These are phyloP conservation scores for Caiman crocodilus DNA, from an alignment of 2,797 vertebrate species.

Conservation along the genomic window DNA sequence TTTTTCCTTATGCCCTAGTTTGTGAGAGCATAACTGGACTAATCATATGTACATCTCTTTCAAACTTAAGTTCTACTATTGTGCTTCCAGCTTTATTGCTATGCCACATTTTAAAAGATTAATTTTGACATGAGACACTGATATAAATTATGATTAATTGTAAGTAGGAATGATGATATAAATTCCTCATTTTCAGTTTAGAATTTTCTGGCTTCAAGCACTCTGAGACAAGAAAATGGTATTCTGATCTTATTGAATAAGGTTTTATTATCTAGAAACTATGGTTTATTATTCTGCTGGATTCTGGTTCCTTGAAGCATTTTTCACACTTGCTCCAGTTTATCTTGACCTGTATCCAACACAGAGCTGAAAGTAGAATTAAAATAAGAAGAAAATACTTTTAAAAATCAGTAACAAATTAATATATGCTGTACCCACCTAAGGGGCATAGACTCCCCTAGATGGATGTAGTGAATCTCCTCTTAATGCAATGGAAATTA, in stretches of 20 bases:
- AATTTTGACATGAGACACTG: conserved; percentile 19
- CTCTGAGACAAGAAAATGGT: background rate
- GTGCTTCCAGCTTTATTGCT: conserved; percentile 9
- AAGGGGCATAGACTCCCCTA: background rate
- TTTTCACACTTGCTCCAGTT: conserved; percentile 60
- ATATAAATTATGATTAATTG: conserved; percentile 16
- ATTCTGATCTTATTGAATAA: background rate
- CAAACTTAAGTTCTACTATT: background rate
- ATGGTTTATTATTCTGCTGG: conserved; percentile 12
- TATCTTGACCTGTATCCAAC: conserved; percentile 57
- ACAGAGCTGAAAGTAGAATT: conserved; percentile 55
- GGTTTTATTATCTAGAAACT: conserved; percentile 29
- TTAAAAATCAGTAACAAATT: too few species aligned
- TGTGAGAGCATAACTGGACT: background rate
- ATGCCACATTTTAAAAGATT: conserved; percentile 36
- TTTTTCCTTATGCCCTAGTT: background rate
- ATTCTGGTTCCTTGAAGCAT: conserved; percentile 36
- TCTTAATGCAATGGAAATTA: background rate
- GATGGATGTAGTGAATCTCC: background rate
- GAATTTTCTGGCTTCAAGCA: conserved; percentile 12
- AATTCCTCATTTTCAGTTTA: conserved; percentile 1
- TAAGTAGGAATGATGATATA: background rate
- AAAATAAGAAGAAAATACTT: conserved; percentile 32
- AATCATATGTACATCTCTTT: background rate
- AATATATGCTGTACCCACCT: conserved; percentile 25